A percentile compares a stretch with the other conserved stretches of the same genome.
These are phyloP conservation scores for Corythaixoides concolor DNA, from an alignment of 2,113 vertebrate genomes.

Conservation along the genomic window DNA sequence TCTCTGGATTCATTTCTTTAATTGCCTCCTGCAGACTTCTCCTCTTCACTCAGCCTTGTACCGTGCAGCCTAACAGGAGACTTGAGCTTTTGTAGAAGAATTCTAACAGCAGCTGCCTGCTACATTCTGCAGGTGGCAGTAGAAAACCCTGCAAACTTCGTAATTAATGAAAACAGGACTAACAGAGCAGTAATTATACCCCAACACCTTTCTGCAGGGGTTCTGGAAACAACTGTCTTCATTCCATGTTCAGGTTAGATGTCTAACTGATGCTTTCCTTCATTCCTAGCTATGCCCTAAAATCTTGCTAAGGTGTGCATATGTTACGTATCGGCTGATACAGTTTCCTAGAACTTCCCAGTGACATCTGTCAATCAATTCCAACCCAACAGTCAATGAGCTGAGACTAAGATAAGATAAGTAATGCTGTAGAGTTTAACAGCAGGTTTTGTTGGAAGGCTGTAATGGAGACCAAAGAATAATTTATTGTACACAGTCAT, in stretches of 20 bases:
- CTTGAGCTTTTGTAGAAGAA: not conserved
- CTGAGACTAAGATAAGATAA: not conserved
- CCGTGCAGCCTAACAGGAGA: not conserved
- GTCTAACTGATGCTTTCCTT: not conserved
- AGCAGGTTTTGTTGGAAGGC: not conserved
- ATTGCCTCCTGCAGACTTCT: not conserved
- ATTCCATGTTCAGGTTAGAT: not conserved
- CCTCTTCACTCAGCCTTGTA: not conserved
- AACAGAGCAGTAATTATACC: not conserved
- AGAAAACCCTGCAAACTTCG: not conserved
- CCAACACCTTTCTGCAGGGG: not conserved
- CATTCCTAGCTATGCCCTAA: not conserved
- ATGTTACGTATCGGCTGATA: not conserved
- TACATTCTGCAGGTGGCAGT: not conserved
- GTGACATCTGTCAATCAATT: not conserved
- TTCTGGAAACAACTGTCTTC: not conserved
- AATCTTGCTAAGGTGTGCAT: not conserved
- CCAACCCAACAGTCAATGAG: not conserved
- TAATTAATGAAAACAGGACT: not conserved
- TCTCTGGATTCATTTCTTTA: not conserved
- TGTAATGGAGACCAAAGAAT: not conserved
- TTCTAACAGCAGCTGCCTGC: not conserved
- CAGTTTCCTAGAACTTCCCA: not conserved
- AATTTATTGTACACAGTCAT: not conserved
- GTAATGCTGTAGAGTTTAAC: not conserved